Evolutionary conservation across 2,797 vertebrate genomes (phyloP), one percentile per base, ranked within the genome.

Genomic region (Leucoraja ocellata): DNA sequence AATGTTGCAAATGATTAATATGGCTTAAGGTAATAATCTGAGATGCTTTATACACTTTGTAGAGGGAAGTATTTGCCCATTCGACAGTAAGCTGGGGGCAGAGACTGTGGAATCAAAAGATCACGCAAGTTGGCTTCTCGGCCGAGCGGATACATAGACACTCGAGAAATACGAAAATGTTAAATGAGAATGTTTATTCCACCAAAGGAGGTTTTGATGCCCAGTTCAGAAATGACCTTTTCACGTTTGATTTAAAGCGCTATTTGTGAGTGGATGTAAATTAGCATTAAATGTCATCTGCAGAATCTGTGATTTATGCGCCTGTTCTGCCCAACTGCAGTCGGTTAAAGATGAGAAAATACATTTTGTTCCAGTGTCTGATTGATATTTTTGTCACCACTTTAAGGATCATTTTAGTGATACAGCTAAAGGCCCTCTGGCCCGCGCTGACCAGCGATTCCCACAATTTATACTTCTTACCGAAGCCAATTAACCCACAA

Each of bases 121-220:
- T 11, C 83, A 86, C 8, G n/a, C 18, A 14, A 86, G 61, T 21
- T 7, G 61, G 1, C 83, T 61, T 86, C 58, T 86, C 83, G 32
- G 28, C 83, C 83, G 63, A 86, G 61, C 61, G 32, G 63, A n/a
- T n/a, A 86, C n/a, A 86, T 65, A 58, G 61, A 65, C 58, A 32
- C 4, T 61, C 14, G n/a, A n/a, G n/a, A 28, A 61, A 18, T 2
- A 28, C 46, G 83, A 65, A 18, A 14, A 63, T 86, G 83, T 86
- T 86, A 65, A 54, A 86, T 63, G 83, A 32, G 83, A 58, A 86
- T 86, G 83, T 86, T 86, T 61, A 86, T 65, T 32, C 28, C 58
- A 65, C 28, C 63, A n/a, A 86, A 86, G 28, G 61, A 86, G 83
- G 83, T 25, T 16, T 32, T 28, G 32, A 86, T 65, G 28, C 83